phyloP scores from a whole-genome alignment of 2,797 vertebrate species.

The Manis crassicaudata region DNA sequence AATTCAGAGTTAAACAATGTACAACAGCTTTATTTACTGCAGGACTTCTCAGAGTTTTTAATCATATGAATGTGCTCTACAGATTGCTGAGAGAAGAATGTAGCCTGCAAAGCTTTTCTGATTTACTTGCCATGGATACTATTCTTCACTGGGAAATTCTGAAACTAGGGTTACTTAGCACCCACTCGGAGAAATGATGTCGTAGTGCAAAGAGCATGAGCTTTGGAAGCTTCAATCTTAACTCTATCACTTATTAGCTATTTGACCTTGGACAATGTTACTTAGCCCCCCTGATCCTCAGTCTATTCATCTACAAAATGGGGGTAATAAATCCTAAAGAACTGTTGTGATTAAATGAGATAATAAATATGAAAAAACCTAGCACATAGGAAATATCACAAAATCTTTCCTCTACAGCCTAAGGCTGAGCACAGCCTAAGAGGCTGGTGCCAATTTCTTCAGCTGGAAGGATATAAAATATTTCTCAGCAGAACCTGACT shows the following conservation, averaged over 20 bases:
- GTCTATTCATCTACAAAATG: neutral
- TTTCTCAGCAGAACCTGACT: neutral
- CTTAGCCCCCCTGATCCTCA: neutral
- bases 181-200: neutral
- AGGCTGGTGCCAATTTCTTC: neutral
- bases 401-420: neutral
- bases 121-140: neutral
- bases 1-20: neutral
- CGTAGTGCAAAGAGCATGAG: neutral
- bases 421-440: neutral
- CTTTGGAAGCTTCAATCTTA: neutral
- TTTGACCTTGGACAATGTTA: neutral
- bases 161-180: neutral
- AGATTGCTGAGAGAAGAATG: neutral
- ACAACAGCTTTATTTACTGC: neutral
- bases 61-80: neutral
- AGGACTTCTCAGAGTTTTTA: neutral
- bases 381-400: neutral
- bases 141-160: neutral
- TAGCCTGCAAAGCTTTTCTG: neutral
- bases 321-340: neutral
- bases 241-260: neutral
- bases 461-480: neutral
- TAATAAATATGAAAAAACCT: neutral
- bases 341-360: neutral